Conservation (phyloP, 2,888 invertebrate genomes). For the Branchellion lobata region DNA sequence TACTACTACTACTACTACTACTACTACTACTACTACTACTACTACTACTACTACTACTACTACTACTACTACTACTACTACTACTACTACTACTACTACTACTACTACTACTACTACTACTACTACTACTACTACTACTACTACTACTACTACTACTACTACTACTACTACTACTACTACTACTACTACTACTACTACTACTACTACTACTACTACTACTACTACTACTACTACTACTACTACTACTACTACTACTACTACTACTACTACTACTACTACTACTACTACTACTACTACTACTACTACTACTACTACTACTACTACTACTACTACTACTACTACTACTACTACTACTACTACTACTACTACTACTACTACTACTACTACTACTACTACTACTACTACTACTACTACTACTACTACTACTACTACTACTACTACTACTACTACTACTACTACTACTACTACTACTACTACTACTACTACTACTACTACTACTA, state of each 20-base stretch:
- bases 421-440: constrained; percentile 99
- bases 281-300: constrained; percentile 98
- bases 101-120: constrained; percentile 93
- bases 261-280: constrained; percentile 70
- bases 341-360: constrained; percentile 82
- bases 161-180: constrained; percentile 92
- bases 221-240: constrained; percentile 96
- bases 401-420: constrained; percentile 70
- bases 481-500: constrained; percentile 89
- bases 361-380: constrained; percentile 95
- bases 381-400: constrained; percentile 95
- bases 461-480: constrained; percentile 82
- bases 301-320: constrained; percentile 92
- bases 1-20: constrained; percentile 97
- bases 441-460: constrained; percentile 90
- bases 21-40: constrained; percentile 90
- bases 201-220: constrained; percentile 76
- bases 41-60: constrained; percentile 93
- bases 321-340: constrained; percentile 85
- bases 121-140: constrained; percentile 72
- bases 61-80: constrained; percentile 73
- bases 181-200: constrained; percentile 89
- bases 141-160: constrained; percentile 98
- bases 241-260: constrained; percentile 96
- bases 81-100: constrained; percentile 96